Base-by-base conservation (phyloP, 2,797 vertebrate genomes). In the Onychomys leucogaster region DNA sequence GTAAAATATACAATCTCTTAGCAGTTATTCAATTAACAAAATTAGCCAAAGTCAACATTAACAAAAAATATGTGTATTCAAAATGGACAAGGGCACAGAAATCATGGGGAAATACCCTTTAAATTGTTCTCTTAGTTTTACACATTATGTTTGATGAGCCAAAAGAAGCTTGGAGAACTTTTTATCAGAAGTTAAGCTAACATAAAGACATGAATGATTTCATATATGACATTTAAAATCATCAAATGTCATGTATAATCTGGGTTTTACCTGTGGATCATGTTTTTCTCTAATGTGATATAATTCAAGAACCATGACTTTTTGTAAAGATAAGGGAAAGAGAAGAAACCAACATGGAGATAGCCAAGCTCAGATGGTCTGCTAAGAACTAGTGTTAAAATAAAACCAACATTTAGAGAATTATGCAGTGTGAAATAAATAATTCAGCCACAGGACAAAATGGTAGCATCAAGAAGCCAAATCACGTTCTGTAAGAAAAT, bases 371-470 rank as follows among this genome's bases (percentile, higher is more conserved):
- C 99, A 98, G 99, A 99, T 59, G 99, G 98, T 98, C 99, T 98
- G 98, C 99, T 99, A 98, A 99, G 99, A 98, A 99, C 99, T 97
- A 99, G 97, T 3, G 99, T 99, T 98, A 99, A 99, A 98, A 99
- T 99, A 96, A 99, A 99, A 98, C 99, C 99, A 94, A 99, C 99
- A 98, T 99, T 99, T 97, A 99, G 99, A 97, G 99, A 99, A 98
- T 99, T 99, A 98, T 99, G 99, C 96, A 99, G 99, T 25, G 99
- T 99, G 98, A 99, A 98, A 98, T 99, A 99, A 98, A 99, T 99
- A 98, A 99, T 99, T 99, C 99, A 99, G 98, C 99, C 99, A 98
- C 99, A 99, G 98, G 99, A 99, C 98, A 99, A 99, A 99, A 99
- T 99, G 97, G 99, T 99, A 80, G 99, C 99, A 65, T 65, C 99